Base-by-base conservation (phyloP, 1,140 invertebrate species). In the Drosophila burlai region DNA sequence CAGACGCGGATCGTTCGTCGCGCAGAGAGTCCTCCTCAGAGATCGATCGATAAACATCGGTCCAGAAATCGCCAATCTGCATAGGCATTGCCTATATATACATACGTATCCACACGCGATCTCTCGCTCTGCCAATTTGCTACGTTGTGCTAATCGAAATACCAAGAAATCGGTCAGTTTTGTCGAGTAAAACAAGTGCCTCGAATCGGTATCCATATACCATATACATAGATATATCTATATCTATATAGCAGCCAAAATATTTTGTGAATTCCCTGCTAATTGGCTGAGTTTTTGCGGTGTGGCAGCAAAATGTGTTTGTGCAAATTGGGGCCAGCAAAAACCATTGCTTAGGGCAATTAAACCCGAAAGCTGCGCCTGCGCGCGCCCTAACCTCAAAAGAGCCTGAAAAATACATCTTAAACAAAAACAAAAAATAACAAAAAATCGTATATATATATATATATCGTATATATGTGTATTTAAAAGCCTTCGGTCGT, bases 341-440 rank as follows among this genome's bases (percentile, higher is more conserved):
- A 67, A 55, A 59, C 54, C 71, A 63, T 49, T 80, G 84, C 83
- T 75, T 61, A 42, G 63, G 42, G 74, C 74, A 66, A 76, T 86
- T 86, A 61, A 49, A n/a, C 8, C 47, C 47, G 15, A 77, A 77
- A 79, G 85, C 77, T 90, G 86, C 81, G 86, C 86, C 29, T 29
- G 85, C 86, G 85, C 84, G 68, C 58, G 47, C 65, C 72, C 80
- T 91, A 91, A 90, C 85, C 85, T 91, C 87, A 82, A 86, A 61
- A 75, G 72, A 82, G 82, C 75, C 73, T 85, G 79, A 77, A 85
- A 78, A 71, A 63, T 45, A 36, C 58, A 66, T 45, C 63, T 65
- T n/a, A 81, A 67, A 63, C 29, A 52, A 47, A 63, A 59, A 31
- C 58, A 60, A 75, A 64, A 58, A 78, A 66, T 49, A 75, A 71